These are phyloP conservation scores for Centruroides vittatus DNA, from an alignment of 1,140 invertebrate species.

Conservation along the genomic window DNA sequence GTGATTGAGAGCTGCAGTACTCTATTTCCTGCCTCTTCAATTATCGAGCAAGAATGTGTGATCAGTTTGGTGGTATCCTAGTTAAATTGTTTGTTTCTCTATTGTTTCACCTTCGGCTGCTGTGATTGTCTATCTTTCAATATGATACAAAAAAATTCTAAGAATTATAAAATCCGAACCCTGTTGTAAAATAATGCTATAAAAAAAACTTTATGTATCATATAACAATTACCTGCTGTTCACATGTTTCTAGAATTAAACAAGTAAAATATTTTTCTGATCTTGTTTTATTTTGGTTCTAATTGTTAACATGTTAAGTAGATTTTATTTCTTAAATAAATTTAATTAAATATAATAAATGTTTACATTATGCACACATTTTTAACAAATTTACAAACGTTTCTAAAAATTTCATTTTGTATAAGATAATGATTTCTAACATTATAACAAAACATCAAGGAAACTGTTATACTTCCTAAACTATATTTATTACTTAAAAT, in stretches of 20 bases:
- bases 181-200: not conserved
- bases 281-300: not conserved
- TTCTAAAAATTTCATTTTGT: too few relatives aligned
- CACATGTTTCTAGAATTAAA: not conserved
- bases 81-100: not conserved
- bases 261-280: not conserved
- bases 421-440: too few relatives aligned
- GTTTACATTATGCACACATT: too few relatives aligned
- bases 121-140: not conserved
- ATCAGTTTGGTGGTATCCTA: not conserved
- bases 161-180: not conserved
- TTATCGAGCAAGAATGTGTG: not conserved
- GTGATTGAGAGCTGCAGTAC: constrained; percentile 44
- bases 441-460: too few relatives aligned
- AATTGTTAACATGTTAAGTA: not conserved
- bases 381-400: too few relatives aligned
- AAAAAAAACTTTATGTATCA: not conserved
- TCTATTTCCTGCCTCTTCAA: not conserved
- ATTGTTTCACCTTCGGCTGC: not conserved
- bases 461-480: too few relatives aligned
- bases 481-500: too few relatives aligned
- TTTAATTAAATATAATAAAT: too few relatives aligned
- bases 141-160: not conserved
- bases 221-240: not conserved
- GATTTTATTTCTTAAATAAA: too few relatives aligned